Evolutionary conservation across 2,113 vertebrate species (phyloP), one percentile per base, ranked within the genome.

Genomic region (Alexandromys fortis): DNA sequence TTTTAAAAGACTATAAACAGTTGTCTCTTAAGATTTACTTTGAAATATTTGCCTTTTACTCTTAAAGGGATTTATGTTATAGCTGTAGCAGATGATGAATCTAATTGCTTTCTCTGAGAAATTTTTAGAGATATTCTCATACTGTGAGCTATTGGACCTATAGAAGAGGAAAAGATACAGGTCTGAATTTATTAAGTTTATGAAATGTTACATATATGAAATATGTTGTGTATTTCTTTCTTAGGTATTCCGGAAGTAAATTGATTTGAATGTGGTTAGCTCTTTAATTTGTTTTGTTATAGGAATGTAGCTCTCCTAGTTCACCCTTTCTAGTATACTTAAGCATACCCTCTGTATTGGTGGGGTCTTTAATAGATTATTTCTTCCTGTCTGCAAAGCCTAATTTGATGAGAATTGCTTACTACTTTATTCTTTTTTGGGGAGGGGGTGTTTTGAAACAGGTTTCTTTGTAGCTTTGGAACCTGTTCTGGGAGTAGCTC

Each of bases 41-140:
- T 77, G 92, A 96, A 93, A 96, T 90, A 88, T 13, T 86, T 92
- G 65, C 82, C 94, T 97, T 95, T 88, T 79, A 45, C 24, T 91
- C 82, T 90, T 92, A 92, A 94, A 52, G 88, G 89, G 55, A 63
- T 67, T 96, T 96, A 72, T n/a, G 4, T 94, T 73, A 63, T 79
- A 78, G 17, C 61, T 91, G 0, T 78, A 76, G 65, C 81, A 75
- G 82, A 58, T 93, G 45, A 68, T 92, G 42, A 85, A 72, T 90
- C 61, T 85, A 95, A 78, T 92, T 90, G 26, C 65, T 83, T 89
- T 87, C 63, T 49, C 76, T 75, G 90, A 95, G n/a, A 63, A 61
- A 70, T 77, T 94, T 91, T 91, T 61, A 88, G 81, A 94, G 85
- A 77, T 81, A 89, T 65, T 90, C 72, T 95, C 88, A 5, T 24